These are phyloP conservation scores for Brachionus rubens DNA, from an alignment of 1,140 invertebrate species.

Conservation along the genomic window DNA sequence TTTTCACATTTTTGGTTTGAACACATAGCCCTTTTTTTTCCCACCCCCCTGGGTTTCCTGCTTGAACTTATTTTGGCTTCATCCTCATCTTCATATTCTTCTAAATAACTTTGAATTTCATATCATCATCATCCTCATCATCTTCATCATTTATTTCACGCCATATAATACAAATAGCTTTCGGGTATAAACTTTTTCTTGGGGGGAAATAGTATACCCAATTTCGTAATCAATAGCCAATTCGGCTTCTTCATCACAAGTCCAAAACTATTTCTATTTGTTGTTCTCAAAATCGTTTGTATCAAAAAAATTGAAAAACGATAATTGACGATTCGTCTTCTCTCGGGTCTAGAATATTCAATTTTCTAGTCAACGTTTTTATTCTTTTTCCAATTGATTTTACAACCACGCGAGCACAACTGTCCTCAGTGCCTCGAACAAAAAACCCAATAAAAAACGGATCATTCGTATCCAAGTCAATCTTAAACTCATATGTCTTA, in stretches of 20 bases:
- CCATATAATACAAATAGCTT: constrained; percentile 89
- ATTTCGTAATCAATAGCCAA: constrained; percentile 78
- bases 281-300: constrained; percentile 65
- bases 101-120: constrained; percentile 55
- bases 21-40: too few relatives aligned
- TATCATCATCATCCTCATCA: too few relatives aligned
- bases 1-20: too few relatives aligned
- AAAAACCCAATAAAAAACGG: too few relatives aligned
- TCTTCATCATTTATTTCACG: constrained; percentile 54
- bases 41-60: too few relatives aligned
- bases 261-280: constrained; percentile 69
- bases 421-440: constrained; percentile 96
- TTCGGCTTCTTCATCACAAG: constrained; percentile 28
- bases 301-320: constrained; percentile 98
- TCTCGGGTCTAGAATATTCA: constrained; percentile 94
- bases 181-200: constrained; percentile 84
- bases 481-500: constrained; percentile 92
- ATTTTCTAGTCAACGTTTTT: constrained; percentile 95
- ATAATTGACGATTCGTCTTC: constrained; percentile 79
- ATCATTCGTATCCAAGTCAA: constrained; percentile 79
- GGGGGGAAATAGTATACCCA: constrained; percentile 91
- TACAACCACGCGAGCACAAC: constrained; percentile 78
- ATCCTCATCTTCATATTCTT: constrained; percentile 52
- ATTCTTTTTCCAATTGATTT: constrained; percentile 89
- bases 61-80: too few relatives aligned